Conservation (phyloP, 2,888 invertebrate species). For the Sphinx pinastri region DNA sequence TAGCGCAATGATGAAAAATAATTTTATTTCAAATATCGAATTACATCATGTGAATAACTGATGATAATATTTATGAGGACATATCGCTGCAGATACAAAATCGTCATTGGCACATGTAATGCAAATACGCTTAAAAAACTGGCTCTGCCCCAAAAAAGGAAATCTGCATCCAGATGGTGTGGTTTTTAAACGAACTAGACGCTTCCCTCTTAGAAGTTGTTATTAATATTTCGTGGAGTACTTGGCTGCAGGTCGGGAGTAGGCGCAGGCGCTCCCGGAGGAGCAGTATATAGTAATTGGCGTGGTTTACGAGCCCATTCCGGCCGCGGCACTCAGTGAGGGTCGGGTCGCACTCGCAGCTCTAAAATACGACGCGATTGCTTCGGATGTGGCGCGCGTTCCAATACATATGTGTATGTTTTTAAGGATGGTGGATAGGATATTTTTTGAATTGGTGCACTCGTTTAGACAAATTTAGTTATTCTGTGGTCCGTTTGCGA, state of each 20-base stretch:
- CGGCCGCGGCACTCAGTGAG: conserved; percentile 27
- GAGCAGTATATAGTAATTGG: conserved; percentile 52
- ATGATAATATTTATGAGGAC: too few relatives aligned
- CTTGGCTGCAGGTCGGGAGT: neutral
- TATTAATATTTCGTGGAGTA: conserved; percentile 25
- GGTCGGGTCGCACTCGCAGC: conserved; percentile 16
- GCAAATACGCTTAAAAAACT: neutral
- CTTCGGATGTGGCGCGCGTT: neutral
- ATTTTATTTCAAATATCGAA: too few relatives aligned
- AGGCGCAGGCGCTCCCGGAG: conserved; percentile 33
- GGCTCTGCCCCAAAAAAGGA: neutral
- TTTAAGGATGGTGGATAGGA: neutral
- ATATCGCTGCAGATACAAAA: neutral
- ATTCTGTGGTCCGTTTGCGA: too few relatives aligned
- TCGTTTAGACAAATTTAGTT: too few relatives aligned
- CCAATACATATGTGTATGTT: neutral
- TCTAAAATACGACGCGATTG: neutral
- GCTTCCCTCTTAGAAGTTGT: conserved; percentile 10
- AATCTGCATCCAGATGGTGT: conserved; percentile 11
- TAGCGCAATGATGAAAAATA: too few relatives aligned
- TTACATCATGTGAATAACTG: too few relatives aligned
- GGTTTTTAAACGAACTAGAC: conserved; percentile 2
- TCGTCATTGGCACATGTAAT: neutral
- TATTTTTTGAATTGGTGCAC: too few relatives aligned
- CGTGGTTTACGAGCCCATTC: conserved; percentile 50